phyloP scores from a whole-genome alignment of 2,888 invertebrate species.

The Heliconius cydno region DNA sequence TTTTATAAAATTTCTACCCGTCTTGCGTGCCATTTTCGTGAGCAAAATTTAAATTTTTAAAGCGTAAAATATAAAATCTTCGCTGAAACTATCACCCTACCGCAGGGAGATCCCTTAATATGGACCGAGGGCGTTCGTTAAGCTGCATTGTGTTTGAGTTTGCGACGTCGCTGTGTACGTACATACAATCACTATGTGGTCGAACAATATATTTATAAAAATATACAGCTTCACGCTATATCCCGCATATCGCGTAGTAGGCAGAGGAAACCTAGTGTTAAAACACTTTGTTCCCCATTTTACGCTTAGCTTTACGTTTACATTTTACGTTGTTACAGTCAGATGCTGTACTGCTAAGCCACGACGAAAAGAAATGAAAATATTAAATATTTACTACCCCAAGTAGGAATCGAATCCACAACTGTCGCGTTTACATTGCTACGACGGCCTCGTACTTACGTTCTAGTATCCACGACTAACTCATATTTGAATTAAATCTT shows the following conservation, averaged over 20 bases:
- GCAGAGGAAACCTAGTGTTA: background rate
- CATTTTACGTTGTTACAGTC: too few relatives aligned
- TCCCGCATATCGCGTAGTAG: background rate
- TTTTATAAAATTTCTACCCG: background rate
- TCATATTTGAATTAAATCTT: background rate
- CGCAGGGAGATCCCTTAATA: slow-evolving; percentile 33
- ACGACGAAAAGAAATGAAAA: background rate
- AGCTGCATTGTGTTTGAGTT: slow-evolving; percentile 42
- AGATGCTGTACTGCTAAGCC: too few relatives aligned
- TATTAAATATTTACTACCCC: background rate
- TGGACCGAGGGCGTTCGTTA: slow-evolving; percentile 40
- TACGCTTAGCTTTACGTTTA: too few relatives aligned
- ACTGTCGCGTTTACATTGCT: background rate
- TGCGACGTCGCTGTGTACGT: slow-evolving; percentile 25
- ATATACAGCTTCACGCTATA: background rate
- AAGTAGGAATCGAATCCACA: background rate
- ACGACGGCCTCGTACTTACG: background rate
- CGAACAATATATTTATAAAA: background rate
- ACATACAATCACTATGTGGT: background rate
- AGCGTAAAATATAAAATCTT: slow-evolving; percentile 31
- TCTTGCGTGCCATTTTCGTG: background rate
- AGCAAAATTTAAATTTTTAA: slow-evolving; percentile 27
- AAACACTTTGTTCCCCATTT: background rate
- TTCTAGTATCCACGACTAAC: background rate
- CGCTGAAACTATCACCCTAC: slow-evolving; percentile 31